Evolutionary conservation across 2,888 invertebrate genomes (phyloP), one percentile per base, ranked within the genome.

Genomic region (Lepidocyrtinus sp.): DNA sequence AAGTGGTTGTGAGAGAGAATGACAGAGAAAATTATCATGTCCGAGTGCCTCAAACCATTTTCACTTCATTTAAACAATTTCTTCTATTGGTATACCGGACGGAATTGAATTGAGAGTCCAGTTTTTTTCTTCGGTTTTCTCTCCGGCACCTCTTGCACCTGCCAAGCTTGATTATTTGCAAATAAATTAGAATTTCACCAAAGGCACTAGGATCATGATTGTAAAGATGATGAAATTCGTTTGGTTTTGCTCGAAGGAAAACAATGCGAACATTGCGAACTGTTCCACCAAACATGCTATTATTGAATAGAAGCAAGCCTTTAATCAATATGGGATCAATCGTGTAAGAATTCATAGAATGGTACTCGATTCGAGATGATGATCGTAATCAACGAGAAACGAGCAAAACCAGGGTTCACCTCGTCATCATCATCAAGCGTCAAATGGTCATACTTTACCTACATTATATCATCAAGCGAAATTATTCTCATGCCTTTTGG

Each of bases 161-260:
- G 76, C 70, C 76, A 76, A 59, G 64, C 70, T 70, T 76, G 76
- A 76, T 70, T 76, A 76, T 76, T 76, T 70, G 76, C 76, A 76
- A 76, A 69, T 70, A 76, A 75, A 75, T 75, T 75, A 69, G 62
- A 69, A 69, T 46, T 50, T 75, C 69, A 69, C 75, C 75, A 17
- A 62, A 25, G 75, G 75, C 75, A 17, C 62, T 2, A 68, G 12
- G 21, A 68, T 15, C 50, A 24, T 9, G 59, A 75, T n/a, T n/a
- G n/a, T n/a, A n/a, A 69, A 5, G 69, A 69, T 69, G 69, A 69
- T 69, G 50, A 55, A 71, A 24, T 61, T 71, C 36, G 70, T n/a
- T n/a, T n/a, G n/a, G n/a, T n/a, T n/a, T n/a, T n/a, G n/a, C n/a
- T n/a, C n/a, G n/a, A n/a, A n/a, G n/a, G n/a, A n/a, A n/a, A n/a